Evolutionary conservation across 2,888 invertebrate species (phyloP).

Genomic region (Orthonevra nobilis): DNA sequence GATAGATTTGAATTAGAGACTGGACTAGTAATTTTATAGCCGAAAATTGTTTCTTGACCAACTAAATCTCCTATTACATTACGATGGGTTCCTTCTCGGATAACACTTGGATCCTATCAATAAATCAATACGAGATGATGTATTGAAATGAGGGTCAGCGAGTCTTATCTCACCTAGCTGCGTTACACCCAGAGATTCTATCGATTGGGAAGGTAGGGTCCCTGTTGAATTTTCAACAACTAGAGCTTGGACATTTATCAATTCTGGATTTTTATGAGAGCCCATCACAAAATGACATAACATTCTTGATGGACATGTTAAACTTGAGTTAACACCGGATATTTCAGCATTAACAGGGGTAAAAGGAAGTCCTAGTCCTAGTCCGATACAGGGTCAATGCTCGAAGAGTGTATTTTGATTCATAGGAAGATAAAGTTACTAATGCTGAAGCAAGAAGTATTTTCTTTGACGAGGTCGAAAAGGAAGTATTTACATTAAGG

Average conservation of each 20-base stretch:
- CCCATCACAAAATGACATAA: slow-evolving; percentile 5
- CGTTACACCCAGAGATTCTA: not conserved
- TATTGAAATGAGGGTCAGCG: slow-evolving; percentile 10
- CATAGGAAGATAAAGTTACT: too few species aligned
- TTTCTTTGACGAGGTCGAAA: not conserved
- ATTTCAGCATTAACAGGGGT: not conserved
- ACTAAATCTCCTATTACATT: slow-evolving; percentile 4
- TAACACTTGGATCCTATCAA: slow-evolving; percentile 6
- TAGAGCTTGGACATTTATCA: slow-evolving; percentile 1
- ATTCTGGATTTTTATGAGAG: not conserved
- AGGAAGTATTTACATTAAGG: not conserved
- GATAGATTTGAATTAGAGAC: not conserved
- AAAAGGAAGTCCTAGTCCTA: not conserved
- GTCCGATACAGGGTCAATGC: too few species aligned
- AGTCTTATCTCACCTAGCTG: not conserved
- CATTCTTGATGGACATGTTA: not conserved
- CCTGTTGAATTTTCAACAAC: slow-evolving; percentile 27
- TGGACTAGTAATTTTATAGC: slow-evolving; percentile 15
- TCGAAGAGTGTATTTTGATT: not conserved
- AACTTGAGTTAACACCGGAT: not conserved
- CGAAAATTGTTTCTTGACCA: slow-evolving; percentile 6
- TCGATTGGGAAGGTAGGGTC: not conserved
- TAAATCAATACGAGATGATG: slow-evolving; percentile 8
- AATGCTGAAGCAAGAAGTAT: slow-evolving; percentile 6
- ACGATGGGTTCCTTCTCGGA: not conserved